Evolutionary conservation across 2,113 vertebrate species (phyloP).

Genomic region (Steatornis caripensis): DNA sequence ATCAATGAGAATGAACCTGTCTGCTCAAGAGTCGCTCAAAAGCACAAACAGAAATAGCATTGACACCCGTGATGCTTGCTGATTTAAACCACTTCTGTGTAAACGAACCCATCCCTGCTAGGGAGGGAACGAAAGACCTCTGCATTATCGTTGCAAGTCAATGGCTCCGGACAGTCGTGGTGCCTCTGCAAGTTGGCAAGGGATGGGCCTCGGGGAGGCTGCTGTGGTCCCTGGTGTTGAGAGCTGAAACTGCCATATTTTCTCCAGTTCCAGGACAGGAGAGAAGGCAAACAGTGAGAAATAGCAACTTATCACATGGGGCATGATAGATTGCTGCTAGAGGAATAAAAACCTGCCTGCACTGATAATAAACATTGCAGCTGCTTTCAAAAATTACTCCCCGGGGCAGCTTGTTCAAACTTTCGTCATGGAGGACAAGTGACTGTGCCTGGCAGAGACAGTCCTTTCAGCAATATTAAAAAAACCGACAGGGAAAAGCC

Average conservation of each 20-base stretch:
- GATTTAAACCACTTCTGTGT: background rate
- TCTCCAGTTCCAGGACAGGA: background rate
- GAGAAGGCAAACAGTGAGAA: background rate
- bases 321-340: background rate
- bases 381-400: constrained; percentile 22
- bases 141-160: accelerated
- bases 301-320: background rate
- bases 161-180: accelerated
- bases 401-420: background rate
- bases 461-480: background rate
- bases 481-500: background rate
- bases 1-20: background rate
- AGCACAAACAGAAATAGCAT: background rate
- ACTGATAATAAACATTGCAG: background rate
- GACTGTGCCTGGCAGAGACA: background rate
- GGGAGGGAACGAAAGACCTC: background rate
- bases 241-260: background rate
- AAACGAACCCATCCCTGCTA: background rate
- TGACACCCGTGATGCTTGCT: background rate
- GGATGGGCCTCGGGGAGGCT: background rate
- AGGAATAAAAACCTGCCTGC: background rate
- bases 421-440: background rate
- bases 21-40: background rate
- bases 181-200: accelerated
- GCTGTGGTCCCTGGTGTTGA: background rate